A percentile compares a stretch with the other conserved stretches of the same genome.
phyloP scores from a whole-genome alignment of 92 coral and sea anemone species.

The Hydrozoanthus gracilis region DNA sequence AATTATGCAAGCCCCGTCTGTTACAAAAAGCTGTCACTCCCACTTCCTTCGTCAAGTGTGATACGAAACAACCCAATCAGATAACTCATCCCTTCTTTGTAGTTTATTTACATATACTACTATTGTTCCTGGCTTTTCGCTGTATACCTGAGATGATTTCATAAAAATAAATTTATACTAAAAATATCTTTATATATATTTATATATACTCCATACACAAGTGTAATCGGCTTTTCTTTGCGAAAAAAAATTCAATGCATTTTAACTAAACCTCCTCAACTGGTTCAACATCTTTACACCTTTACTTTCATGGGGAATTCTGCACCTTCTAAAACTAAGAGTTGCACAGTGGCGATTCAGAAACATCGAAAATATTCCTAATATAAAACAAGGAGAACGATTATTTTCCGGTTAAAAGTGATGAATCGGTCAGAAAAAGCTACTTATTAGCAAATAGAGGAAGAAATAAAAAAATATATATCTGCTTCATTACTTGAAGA shows the following conservation, averaged over 20 bases:
- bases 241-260: constrained; percentile 23
- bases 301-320: background rate
- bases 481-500: too few species aligned
- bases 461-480: too few species aligned
- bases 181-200: constrained; percentile 38
- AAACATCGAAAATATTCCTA: too few species aligned
- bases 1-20: too few species aligned
- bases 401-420: too few species aligned
- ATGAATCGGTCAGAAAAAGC: too few species aligned
- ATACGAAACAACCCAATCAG: background rate
- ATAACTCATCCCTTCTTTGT: constrained; percentile 8
- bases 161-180: constrained; percentile 43
- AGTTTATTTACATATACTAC: constrained; percentile 43
- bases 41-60: too few species aligned
- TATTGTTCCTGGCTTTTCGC: constrained; percentile 24
- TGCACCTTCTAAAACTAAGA: background rate
- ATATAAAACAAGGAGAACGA: too few species aligned
- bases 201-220: constrained; percentile 30
- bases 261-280: background rate
- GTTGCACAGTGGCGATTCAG: too few species aligned
- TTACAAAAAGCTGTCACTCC: too few species aligned
- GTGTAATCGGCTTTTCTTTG: constrained; percentile 31
- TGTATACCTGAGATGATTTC: background rate
- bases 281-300: background rate
- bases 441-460: too few species aligned